Conservation (phyloP, 2,797 vertebrate species). For the Hydrophis major region DNA sequence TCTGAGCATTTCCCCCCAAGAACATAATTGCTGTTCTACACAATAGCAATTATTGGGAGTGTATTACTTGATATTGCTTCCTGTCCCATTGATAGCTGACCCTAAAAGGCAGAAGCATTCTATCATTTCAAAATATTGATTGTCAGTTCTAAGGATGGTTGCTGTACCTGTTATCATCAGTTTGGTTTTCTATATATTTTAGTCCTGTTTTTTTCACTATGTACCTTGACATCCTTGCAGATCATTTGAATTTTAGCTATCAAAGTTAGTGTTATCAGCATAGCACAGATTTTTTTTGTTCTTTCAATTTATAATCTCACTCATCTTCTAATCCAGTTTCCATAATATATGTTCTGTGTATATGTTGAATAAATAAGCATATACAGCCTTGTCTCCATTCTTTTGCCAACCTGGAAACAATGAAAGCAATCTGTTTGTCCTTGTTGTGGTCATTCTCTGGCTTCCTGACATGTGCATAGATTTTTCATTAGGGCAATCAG, state of each 20-base stretch:
- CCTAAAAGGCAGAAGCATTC: background rate
- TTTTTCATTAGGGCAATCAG: background rate
- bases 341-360: background rate
- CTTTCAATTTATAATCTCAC: background rate
- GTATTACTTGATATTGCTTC: background rate
- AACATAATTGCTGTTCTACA: background rate
- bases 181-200: background rate
- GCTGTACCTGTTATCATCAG: background rate
- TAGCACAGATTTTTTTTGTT: background rate
- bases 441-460: background rate
- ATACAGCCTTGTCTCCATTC: background rate
- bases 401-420: background rate
- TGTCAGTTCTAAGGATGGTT: background rate
- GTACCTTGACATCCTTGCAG: background rate
- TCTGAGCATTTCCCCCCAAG: background rate
- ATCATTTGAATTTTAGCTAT: background rate
- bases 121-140: background rate
- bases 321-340: background rate
- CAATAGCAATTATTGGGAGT: background rate
- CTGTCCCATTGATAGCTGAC: background rate
- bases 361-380: background rate
- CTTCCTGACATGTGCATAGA: background rate
- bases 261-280: background rate
- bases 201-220: background rate
- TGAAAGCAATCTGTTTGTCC: background rate